These are phyloP conservation scores for Melieria picta DNA, from an alignment of 2,888 invertebrate genomes.

Conservation along the genomic window DNA sequence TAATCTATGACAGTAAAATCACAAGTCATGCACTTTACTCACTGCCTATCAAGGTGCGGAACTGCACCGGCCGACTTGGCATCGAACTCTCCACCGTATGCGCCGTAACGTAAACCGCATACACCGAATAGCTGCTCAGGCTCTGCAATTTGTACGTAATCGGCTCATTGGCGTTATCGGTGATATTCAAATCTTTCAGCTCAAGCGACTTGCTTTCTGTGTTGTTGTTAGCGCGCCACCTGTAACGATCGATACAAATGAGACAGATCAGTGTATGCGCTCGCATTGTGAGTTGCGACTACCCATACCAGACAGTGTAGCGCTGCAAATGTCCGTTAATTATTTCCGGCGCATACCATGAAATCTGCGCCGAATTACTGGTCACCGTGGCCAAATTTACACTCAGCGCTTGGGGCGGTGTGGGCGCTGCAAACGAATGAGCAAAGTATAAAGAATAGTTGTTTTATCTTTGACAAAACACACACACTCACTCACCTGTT, in stretches of 20 bases:
- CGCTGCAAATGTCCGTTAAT: constrained; percentile 78
- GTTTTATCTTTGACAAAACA: background rate
- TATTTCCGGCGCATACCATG: constrained; percentile 72
- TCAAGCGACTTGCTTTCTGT: background rate
- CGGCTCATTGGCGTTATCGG: background rate
- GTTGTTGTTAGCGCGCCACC: constrained; percentile 6
- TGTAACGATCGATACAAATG: constrained; percentile 7
- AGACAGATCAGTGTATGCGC: background rate
- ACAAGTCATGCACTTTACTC: constrained; percentile 34
- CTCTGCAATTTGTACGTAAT: constrained; percentile 49
- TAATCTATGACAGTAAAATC: background rate
- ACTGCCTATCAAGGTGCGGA: constrained; percentile 72
- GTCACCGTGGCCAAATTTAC: constrained; percentile 60
- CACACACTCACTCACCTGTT: constrained; percentile 66
- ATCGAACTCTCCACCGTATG: constrained; percentile 77
- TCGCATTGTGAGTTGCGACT: background rate
- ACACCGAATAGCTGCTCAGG: constrained; percentile 72
- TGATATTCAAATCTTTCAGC: background rate
- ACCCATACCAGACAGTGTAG: constrained; percentile 72
- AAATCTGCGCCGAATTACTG: constrained; percentile 72
- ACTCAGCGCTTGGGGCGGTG: constrained; percentile 68
- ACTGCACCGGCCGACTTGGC: constrained; percentile 66
- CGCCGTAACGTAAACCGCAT: constrained; percentile 75
- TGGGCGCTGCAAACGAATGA: constrained; percentile 65
- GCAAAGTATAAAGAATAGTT: constrained; percentile 5